Base-by-base conservation (phyloP, 2,888 invertebrate species). In the Orchestes rusci region DNA sequence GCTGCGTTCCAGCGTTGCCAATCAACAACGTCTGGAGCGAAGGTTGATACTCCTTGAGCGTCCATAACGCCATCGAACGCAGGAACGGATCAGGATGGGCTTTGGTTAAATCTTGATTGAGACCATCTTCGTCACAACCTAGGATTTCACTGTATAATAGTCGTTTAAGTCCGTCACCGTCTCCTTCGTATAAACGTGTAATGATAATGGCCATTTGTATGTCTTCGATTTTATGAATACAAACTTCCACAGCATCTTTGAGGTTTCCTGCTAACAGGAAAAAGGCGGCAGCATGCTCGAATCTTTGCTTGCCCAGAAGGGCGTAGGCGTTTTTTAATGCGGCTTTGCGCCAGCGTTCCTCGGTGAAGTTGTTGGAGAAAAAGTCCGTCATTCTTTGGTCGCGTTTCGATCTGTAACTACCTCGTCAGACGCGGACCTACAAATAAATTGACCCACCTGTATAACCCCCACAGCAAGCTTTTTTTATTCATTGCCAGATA, bases 401-500 rank as follows among this genome's bases (percentile, higher is more conserved):
- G 5, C 84, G 70, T 54, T 80, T 84, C 30, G 88, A 93, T 45
- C 84, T 81, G 52, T 20, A 45, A 45, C 10, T 12, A 34, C 10
- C 12, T 31, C n/a, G n/a, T n/a, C n/a, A n/a, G n/a, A n/a, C n/a
- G 23, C 23, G 10, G 7, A 23, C 10, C 23, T 7, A 7, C 10
- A 23, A 7, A 23, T 23, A 23, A 7, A 7, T 23, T 23, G 23
- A 16, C 10, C 49, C 51, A 64, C 60, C 66, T 59, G 71, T 92
- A 99, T 34, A 99, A 70, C 0, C 96, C 97, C 89, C 95, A 96
- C 0, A 99, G 78, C 3, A 99, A 73, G 59, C 86, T 94, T 62
- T 97, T 94, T 73, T 99, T 99, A 69, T 87, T 93, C 92, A 99
- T 91, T 1, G 99, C 97, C 52, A 99, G 73, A 68, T 99, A 99